A percentile compares a stretch with the other conserved stretches of the same genome.
These are phyloP conservation scores for Hyla sarda DNA, from an alignment of 2,113 vertebrate genomes.

Conservation along the genomic window DNA sequence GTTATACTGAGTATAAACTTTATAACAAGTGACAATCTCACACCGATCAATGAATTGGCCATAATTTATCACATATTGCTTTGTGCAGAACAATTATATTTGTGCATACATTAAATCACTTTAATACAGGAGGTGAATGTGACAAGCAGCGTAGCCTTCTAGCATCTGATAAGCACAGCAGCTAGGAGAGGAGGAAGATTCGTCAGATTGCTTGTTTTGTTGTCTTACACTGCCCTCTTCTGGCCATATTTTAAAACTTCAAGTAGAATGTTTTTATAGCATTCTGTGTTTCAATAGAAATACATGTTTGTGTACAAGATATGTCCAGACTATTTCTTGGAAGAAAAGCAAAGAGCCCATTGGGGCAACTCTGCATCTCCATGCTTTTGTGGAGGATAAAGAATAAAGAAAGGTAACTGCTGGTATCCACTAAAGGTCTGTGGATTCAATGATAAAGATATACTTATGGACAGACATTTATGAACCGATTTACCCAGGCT, in stretches of 20 bases:
- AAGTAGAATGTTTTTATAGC: not conserved
- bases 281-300: too few relatives aligned
- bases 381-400: too few relatives aligned
- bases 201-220: not conserved
- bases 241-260: not conserved
- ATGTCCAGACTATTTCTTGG: not conserved
- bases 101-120: not conserved
- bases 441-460: too few relatives aligned
- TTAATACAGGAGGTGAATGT: conserved; percentile 4
- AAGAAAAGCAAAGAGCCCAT: too few relatives aligned
- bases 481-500: too few relatives aligned
- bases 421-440: too few relatives aligned
- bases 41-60: not conserved
- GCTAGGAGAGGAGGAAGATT: not conserved
- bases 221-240: conserved; percentile 39
- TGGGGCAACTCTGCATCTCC: too few relatives aligned
- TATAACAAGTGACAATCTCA: not conserved
- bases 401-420: too few relatives aligned
- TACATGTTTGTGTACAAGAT: not conserved
- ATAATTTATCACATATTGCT: too few relatives aligned
- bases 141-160: not conserved
- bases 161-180: not conserved
- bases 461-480: too few relatives aligned
- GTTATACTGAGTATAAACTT: too few relatives aligned
- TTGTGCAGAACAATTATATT: not conserved